Evolutionary conservation across 2,797 vertebrate species (phyloP), one percentile per base, ranked within the genome.

Genomic region (Pangasius krempfi): DNA sequence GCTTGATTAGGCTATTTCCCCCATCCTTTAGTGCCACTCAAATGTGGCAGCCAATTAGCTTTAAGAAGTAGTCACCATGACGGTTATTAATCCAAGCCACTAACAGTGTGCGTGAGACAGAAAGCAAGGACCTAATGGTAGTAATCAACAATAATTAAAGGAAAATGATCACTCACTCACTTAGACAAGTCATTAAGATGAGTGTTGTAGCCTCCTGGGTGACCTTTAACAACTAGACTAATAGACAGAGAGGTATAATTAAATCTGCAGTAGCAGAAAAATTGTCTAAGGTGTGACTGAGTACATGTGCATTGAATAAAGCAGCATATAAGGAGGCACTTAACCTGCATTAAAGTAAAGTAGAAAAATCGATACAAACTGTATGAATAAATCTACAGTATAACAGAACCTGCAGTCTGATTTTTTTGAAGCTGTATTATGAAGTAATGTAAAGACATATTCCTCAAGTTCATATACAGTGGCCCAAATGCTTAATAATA

Each of bases 131-230:
- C 92, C 94, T 95, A 95, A 96, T 95, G 95, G 94, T 95, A 88
- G 93, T 94, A 96, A 96, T 96, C 95, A 95, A 94, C 94, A 95
- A 94, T 95, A 96, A 96, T 96, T 96, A 96, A 94, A 93, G 92
- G 91, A 87, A 93, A 95, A 95, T 94, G 93, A 95, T 94, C 92
- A 92, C 92, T 62, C 68, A 93, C 94, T 94, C 93, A 93, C 92
- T 94, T 93, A 94, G 93, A 94, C 93, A 92, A 84, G 89, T 95
- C 93, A 94, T 95, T 94, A 95, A 90, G 93, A 92, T 93, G 91
- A 92, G 92, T 91, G 91, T 58, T 89, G 85, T 90, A 90, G 92
- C 93, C 92, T 94, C 89, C 92, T 87, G 88, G 47, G 84, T 94
- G 94, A 96, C 95, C 95, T 94, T 92, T 90, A 87, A 80, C 75